Conservation (phyloP, 2,113 vertebrate genomes). For the Sinocyclocheilus maitianheensis region DNA sequence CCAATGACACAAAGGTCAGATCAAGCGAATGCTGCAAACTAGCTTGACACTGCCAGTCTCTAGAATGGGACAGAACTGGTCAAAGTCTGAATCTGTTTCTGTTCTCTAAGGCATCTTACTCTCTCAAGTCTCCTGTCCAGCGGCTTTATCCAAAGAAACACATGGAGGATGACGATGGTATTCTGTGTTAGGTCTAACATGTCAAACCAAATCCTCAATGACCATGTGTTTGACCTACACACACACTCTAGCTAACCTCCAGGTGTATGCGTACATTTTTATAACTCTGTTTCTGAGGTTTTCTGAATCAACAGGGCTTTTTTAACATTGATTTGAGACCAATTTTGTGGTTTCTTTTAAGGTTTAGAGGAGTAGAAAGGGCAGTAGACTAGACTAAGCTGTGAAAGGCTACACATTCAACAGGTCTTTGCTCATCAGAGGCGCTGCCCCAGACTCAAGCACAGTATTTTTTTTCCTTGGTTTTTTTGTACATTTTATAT, state of each 20-base stretch:
- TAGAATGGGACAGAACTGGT: neutral
- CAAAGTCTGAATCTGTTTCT: neutral
- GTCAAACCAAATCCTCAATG: constrained; percentile 1
- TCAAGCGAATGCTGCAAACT: neutral
- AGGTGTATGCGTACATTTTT: neutral
- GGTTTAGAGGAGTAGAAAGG: constrained; percentile 41
- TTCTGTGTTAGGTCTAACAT: neutral
- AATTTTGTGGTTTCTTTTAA: constrained; percentile 50
- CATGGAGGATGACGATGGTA: neutral
- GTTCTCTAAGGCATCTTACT: too few relatives aligned
- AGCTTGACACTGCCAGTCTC: constrained; percentile 42
- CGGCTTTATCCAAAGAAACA: constrained; percentile 1
- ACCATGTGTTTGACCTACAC: neutral
- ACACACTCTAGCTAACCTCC: neutral
- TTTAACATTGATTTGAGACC: constrained; percentile 38
- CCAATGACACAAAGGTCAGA: constrained; percentile 4
- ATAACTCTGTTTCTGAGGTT: neutral
- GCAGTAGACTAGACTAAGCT: constrained; percentile 26
- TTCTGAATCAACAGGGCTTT: neutral
- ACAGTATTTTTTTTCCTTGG: constrained; percentile 59
- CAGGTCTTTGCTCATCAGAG: constrained; percentile 52
- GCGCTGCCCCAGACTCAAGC: constrained; percentile 57
- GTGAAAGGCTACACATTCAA: too few relatives aligned
- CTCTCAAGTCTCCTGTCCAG: neutral
- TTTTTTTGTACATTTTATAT: constrained; percentile 65